Evolutionary conservation across 2,113 vertebrate genomes (phyloP).

Genomic region (Bubo scandiacus): DNA sequence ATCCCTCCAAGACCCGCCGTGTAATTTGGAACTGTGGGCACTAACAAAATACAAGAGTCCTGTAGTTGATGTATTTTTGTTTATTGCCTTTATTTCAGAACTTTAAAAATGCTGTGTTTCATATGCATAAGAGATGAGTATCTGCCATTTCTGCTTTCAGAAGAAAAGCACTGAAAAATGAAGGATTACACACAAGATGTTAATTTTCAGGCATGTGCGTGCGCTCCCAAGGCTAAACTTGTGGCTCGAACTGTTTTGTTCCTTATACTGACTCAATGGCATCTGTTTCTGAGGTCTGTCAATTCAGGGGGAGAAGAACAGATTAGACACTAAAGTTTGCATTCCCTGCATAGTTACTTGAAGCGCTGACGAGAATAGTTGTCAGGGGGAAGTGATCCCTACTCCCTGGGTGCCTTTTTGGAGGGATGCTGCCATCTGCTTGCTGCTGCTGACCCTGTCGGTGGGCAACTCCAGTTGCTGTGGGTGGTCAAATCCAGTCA

Average conservation of each 20-base stretch:
- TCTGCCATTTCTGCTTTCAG: not conserved
- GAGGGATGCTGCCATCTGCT: not conserved
- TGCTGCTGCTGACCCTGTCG: not conserved
- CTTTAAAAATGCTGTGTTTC: not conserved
- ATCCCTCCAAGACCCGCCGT: accelerated
- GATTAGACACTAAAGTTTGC: not conserved
- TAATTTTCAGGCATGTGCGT: not conserved
- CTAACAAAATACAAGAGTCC: not conserved
- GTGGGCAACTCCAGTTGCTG: not conserved
- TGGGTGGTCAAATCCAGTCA: not conserved
- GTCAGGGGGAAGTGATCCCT: not conserved
- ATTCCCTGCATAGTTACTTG: not conserved
- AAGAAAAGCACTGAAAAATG: not conserved
- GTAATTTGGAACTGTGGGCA: not conserved
- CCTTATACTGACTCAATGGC: not conserved
- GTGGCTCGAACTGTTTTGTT: constrained; percentile 3
- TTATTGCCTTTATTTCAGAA: not conserved
- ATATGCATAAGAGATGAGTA: not conserved
- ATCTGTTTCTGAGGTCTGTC: constrained; percentile 37
- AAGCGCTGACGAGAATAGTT: not conserved
- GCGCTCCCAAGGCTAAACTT: not conserved
- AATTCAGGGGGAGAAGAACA: not conserved
- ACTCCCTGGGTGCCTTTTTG: not conserved
- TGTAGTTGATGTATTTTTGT: accelerated
- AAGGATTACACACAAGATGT: not conserved